Percentiles rank a stretch among this genome's conserved stretches.
phyloP scores from a whole-genome alignment of 2,888 invertebrate genomes.

The Boloria selene region DNA sequence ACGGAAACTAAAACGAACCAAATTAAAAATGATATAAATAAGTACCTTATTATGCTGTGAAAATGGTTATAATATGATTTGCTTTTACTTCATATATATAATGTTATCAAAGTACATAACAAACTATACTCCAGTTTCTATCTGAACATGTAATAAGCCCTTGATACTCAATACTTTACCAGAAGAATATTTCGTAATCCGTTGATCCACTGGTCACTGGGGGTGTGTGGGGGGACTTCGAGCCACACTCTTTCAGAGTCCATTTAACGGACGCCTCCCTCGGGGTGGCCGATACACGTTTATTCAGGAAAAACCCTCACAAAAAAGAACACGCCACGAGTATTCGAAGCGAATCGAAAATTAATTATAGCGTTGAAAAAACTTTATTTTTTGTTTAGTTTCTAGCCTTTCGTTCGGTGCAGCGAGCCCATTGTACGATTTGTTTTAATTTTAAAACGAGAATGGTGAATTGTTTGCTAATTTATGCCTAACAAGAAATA shows the following conservation, averaged over 20 bases:
- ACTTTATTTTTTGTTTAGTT: constrained; percentile 38
- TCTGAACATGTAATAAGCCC: constrained; percentile 7
- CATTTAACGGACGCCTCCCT: constrained; percentile 57
- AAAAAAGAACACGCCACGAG: constrained; percentile 61
- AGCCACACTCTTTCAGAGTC: constrained; percentile 57
- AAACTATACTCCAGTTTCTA: no score
- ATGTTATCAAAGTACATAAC: no score
- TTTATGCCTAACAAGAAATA: constrained; percentile 9
- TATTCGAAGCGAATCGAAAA: constrained; percentile 71
- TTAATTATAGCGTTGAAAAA: constrained; percentile 68
- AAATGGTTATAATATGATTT: no score
- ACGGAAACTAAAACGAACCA: no score
- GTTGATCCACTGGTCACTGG: constrained; percentile 68
- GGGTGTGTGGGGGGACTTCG: constrained; percentile 43
- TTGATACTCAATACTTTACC: constrained; percentile 22
- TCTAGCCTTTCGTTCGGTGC: constrained; percentile 31
- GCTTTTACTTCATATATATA: no score
- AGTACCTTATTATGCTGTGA: no score
- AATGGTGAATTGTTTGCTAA: neutral
- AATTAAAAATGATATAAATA: no score
- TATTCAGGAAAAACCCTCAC: constrained; percentile 62
- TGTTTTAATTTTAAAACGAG: constrained; percentile 19
- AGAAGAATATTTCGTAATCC: constrained; percentile 71
- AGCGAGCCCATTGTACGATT: constrained; percentile 28
- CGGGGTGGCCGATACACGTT: constrained; percentile 57